Percentiles rank a stretch among this genome's conserved stretches.
Evolutionary conservation across 64 coral and sea anemone genomes (phyloP).

Genomic region (Montipora efflorescens): DNA sequence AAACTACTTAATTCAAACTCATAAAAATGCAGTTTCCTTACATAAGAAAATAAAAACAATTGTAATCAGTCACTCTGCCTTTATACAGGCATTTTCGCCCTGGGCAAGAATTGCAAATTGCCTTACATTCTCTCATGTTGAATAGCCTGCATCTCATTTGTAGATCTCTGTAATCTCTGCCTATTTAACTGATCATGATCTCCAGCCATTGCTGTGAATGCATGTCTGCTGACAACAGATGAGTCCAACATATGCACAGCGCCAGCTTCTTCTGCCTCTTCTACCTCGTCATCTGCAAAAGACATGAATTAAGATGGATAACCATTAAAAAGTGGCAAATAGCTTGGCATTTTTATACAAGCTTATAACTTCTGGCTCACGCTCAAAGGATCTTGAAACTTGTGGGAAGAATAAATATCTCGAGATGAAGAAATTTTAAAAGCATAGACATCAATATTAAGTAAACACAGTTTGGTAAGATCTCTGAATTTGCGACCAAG

Average conservation of each 20-base stretch:
- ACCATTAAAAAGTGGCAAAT: neutral
- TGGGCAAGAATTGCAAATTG: neutral
- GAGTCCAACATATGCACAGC: constrained; percentile 30
- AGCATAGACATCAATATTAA: too few species aligned
- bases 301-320: neutral
- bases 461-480: too few species aligned
- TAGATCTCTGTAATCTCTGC: constrained; percentile 81
- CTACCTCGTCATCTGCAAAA: constrained; percentile 48
- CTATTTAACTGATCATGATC: constrained; percentile 89
- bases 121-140: constrained; percentile 95
- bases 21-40: too few species aligned
- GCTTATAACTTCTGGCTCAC: too few species aligned
- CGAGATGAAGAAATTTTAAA: too few species aligned
- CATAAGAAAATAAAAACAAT: too few species aligned
- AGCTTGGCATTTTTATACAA: too few species aligned
- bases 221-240: constrained; percentile 72
- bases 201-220: constrained; percentile 94
- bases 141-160: constrained; percentile 77
- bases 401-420: too few species aligned
- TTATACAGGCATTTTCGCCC: neutral
- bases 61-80: neutral
- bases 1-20: too few species aligned
- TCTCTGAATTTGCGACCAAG: too few species aligned
- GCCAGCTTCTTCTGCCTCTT: constrained; percentile 58
- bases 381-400: too few species aligned